Evolutionary conservation across 2,113 vertebrate species (phyloP).

Genomic region (Otocyon megalotis): DNA sequence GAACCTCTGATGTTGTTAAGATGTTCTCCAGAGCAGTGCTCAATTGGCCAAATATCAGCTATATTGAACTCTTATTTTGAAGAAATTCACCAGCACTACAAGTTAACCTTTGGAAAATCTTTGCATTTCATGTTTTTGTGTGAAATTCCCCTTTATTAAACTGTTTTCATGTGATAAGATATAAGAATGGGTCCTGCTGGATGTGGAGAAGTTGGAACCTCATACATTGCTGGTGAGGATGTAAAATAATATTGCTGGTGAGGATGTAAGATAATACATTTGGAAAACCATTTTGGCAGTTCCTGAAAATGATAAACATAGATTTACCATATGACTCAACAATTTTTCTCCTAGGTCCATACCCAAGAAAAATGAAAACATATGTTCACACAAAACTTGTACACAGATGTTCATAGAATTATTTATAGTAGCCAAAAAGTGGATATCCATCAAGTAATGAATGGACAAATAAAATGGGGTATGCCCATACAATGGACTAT

Average conservation of each 20-base stretch:
- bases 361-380: constrained; percentile 14
- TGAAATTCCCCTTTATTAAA: neutral
- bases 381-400: neutral
- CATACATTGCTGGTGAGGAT: neutral
- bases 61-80: neutral
- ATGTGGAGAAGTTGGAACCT: neutral
- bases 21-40: neutral
- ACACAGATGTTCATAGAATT: neutral
- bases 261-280: neutral
- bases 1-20: neutral
- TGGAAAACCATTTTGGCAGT: neutral
- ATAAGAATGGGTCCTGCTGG: neutral
- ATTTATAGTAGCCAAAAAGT: neutral
- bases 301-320: constrained; percentile 42
- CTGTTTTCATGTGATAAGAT: constrained; percentile 34
- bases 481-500: neutral
- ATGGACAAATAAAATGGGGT: neutral
- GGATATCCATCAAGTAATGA: neutral
- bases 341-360: neutral
- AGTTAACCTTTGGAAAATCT: neutral
- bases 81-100: neutral
- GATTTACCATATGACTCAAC: constrained; percentile 6
- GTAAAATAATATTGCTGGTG: neutral
- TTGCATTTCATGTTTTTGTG: neutral
- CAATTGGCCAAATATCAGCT: neutral